phyloP scores from a whole-genome alignment of 1,140 invertebrate species.

The Drosophila elegans region DNA sequence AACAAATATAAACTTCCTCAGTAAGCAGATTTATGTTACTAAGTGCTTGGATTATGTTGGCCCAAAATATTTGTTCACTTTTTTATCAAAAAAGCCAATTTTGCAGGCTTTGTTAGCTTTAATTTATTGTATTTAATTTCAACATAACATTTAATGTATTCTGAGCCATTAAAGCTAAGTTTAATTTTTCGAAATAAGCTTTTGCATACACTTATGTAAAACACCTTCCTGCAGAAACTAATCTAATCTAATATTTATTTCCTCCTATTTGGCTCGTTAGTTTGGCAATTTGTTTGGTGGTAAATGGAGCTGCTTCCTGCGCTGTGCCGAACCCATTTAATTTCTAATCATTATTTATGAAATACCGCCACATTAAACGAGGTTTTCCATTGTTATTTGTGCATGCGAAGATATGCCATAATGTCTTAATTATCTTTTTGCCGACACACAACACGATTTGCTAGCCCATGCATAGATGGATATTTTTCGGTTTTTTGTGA shows the following conservation, averaged over 20 bases:
- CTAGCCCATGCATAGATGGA: slow-evolving; percentile 44
- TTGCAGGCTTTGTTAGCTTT: neutral
- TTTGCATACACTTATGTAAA: slow-evolving; percentile 23
- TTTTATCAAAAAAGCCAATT: neutral
- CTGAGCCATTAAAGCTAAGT: neutral
- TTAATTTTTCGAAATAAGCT: neutral
- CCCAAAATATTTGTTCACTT: too few species aligned
- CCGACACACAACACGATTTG: slow-evolving; percentile 34
- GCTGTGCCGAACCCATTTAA: slow-evolving; percentile 49
- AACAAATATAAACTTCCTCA: too few species aligned
- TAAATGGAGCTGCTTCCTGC: slow-evolving; percentile 25
- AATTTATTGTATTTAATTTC: neutral
- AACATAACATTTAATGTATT: neutral
- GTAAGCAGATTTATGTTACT: too few species aligned
- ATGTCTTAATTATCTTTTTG: slow-evolving; percentile 71
- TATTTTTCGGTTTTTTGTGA: slow-evolving; percentile 55
- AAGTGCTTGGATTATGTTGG: too few species aligned
- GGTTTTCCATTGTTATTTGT: slow-evolving; percentile 27
- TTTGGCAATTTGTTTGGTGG: slow-evolving; percentile 25
- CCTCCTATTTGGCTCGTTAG: slow-evolving; percentile 17
- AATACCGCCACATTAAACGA: slow-evolving; percentile 28
- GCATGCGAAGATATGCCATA: slow-evolving; percentile 40
- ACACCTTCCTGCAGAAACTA: neutral
- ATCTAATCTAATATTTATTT: slow-evolving; percentile 10
- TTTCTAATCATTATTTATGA: slow-evolving; percentile 77